Percentiles rank a stretch among this genome's conserved stretches.
phyloP scores from a whole-genome alignment of 2,888 invertebrate species.

The Acronicta leporina region DNA sequence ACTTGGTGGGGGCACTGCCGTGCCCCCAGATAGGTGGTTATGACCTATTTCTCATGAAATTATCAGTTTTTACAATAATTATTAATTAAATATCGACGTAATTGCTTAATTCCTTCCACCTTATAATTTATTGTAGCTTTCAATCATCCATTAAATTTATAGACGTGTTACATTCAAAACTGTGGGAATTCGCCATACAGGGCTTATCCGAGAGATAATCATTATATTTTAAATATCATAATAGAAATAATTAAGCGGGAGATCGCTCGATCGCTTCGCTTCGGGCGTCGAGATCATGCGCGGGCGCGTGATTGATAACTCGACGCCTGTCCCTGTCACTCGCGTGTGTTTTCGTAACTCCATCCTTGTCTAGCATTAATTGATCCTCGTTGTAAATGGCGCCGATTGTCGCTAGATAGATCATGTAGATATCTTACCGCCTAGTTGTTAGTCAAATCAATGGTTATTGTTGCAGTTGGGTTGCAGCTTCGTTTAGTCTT shows the following conservation, averaged over 20 bases:
- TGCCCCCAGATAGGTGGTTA: too few relatives aligned
- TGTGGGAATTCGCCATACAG: constrained; percentile 83
- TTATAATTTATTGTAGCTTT: constrained; percentile 52
- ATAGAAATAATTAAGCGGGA: constrained; percentile 87
- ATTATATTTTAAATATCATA: constrained; percentile 87
- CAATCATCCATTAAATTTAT: constrained; percentile 64
- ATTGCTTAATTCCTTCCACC: constrained; percentile 5
- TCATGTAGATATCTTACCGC: constrained; percentile 77
- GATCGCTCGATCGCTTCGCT: constrained; percentile 85
- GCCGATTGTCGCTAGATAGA: constrained; percentile 83
- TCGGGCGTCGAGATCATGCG: constrained; percentile 81
- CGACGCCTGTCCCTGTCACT: constrained; percentile 66
- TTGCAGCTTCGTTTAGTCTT: constrained; percentile 28
- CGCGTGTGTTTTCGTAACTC: constrained; percentile 46
- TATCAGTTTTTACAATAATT: too few relatives aligned
- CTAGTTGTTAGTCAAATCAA: constrained; percentile 79
- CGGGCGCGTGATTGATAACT: constrained; percentile 87
- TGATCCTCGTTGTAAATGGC: constrained; percentile 84
- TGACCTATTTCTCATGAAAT: too few relatives aligned
- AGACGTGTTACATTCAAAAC: constrained; percentile 64
- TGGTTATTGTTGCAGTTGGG: constrained; percentile 61
- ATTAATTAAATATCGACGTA: too few relatives aligned
- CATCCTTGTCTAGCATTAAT: constrained; percentile 80
- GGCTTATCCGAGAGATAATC: constrained; percentile 73
- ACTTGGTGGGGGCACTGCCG: too few relatives aligned